A percentile compares a stretch with the other conserved stretches of the same genome.
These are phyloP conservation scores for Sarcophaga bullata DNA, from an alignment of 1,140 invertebrate genomes.

Conservation along the genomic window DNA sequence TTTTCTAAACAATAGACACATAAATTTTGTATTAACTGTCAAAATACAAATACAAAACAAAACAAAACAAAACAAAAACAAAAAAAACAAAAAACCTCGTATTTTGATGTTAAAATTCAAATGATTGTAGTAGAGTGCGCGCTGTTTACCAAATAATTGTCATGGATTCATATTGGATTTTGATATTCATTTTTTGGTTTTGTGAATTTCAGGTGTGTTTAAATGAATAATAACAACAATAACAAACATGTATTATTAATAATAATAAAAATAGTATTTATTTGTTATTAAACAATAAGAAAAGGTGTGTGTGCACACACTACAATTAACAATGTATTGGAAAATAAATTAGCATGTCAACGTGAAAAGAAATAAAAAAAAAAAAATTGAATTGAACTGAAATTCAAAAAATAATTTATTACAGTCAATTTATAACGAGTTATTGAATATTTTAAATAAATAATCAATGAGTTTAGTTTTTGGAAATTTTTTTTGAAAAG, in stretches of 20 bases:
- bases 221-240: neutral
- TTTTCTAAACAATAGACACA: constrained; percentile 30
- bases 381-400: no score
- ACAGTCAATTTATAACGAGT: no score
- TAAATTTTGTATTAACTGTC: constrained; percentile 34
- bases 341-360: constrained; percentile 15
- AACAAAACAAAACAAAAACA: no score
- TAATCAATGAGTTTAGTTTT: no score
- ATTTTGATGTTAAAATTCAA: constrained; percentile 4
- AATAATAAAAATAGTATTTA: neutral
- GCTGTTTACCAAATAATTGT: neutral
- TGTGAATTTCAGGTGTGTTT: neutral
- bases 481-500: no score
- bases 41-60: neutral
- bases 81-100: neutral
- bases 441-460: no score
- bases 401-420: no score
- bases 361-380: neutral
- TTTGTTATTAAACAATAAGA: neutral
- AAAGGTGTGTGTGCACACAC: constrained; percentile 6
- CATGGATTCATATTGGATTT: neutral
- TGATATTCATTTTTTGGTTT: neutral
- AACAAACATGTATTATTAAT: neutral
- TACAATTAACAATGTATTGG: constrained; percentile 12
- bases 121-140: neutral